Evolutionary conservation across 2,888 invertebrate genomes (phyloP).

Genomic region (Platerodrilus igneus): DNA sequence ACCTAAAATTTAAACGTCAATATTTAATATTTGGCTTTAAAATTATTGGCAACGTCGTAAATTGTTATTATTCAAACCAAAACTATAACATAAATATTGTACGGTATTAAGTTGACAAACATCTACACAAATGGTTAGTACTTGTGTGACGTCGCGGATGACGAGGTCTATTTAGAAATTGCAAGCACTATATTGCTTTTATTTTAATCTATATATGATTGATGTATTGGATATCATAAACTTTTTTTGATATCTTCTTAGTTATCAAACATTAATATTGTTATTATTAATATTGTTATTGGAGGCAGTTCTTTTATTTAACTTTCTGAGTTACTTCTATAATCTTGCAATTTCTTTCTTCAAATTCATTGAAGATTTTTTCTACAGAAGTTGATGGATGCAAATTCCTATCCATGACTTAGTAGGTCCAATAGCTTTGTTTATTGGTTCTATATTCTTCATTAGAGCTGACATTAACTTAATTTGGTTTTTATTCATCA

Average conservation of each 20-base stretch:
- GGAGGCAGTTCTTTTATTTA: no score
- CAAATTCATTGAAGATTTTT: slow-evolving; percentile 11
- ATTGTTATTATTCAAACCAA: no score
- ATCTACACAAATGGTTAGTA: no score
- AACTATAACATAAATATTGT: no score
- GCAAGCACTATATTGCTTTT: slow-evolving; percentile 5
- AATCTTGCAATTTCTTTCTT: slow-evolving; percentile 10
- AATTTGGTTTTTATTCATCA: slow-evolving; percentile 12
- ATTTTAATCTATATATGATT: slow-evolving; percentile 8
- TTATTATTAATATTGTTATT: no score
- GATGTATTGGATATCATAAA: slow-evolving; percentile 7
- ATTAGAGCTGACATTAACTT: slow-evolving; percentile 9
- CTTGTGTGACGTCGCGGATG: no score
- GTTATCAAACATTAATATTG: no score
- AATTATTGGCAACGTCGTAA: no score
- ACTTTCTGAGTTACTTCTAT: slow-evolving; percentile 4
- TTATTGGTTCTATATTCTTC: slow-evolving; percentile 11
- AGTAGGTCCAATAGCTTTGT: slow-evolving; percentile 13
- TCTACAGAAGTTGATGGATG: slow-evolving; percentile 9
- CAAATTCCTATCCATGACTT: slow-evolving; percentile 13
- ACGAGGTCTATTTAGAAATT: no score
- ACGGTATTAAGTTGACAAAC: no score
- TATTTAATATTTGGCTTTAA: no score
- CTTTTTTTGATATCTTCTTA: slow-evolving; percentile 9
- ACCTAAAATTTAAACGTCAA: no score